Conservation (phyloP, 92 coral and sea anemone genomes). For the Epizoanthus rinbou region DNA sequence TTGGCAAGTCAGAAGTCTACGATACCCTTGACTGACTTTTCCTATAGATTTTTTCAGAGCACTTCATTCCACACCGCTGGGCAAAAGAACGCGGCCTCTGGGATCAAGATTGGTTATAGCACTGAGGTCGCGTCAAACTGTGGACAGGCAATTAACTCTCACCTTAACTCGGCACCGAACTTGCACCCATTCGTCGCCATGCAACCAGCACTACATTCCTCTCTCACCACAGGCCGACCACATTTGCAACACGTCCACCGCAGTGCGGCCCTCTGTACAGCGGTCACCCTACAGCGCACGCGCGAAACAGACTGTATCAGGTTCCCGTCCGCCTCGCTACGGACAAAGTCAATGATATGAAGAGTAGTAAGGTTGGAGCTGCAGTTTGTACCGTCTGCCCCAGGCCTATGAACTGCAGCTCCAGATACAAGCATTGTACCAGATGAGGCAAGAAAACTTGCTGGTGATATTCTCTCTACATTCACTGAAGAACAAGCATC, state of each 20-base stretch:
- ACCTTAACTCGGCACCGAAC: constrained; percentile 87
- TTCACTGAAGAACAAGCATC: constrained; percentile 83
- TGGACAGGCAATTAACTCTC: background rate
- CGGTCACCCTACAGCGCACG: constrained; percentile 80
- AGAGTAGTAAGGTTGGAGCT: constrained; percentile 54
- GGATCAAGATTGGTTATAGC: too few species aligned
- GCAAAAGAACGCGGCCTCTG: too few species aligned
- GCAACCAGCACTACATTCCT: constrained; percentile 78
- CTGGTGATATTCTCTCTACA: constrained; percentile 59
- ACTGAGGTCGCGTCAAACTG: too few species aligned
- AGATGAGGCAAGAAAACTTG: constrained; percentile 13
- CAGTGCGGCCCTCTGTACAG: constrained; percentile 81
- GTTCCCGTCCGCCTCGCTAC: constrained; percentile 61
- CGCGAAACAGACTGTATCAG: constrained; percentile 76
- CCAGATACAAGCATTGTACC: background rate
- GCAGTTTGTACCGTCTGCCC: background rate
- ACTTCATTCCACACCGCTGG: too few species aligned
- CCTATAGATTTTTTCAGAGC: too few species aligned
- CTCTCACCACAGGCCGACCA: constrained; percentile 70
- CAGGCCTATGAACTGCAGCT: background rate
- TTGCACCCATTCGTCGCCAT: constrained; percentile 51
- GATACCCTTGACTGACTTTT: too few species aligned
- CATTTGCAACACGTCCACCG: constrained; percentile 89
- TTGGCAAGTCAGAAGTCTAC: too few species aligned
- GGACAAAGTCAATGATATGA: constrained; percentile 64